Evolutionary conservation across 1,140 invertebrate genomes (phyloP).

Genomic region (Ips nitidus): DNA sequence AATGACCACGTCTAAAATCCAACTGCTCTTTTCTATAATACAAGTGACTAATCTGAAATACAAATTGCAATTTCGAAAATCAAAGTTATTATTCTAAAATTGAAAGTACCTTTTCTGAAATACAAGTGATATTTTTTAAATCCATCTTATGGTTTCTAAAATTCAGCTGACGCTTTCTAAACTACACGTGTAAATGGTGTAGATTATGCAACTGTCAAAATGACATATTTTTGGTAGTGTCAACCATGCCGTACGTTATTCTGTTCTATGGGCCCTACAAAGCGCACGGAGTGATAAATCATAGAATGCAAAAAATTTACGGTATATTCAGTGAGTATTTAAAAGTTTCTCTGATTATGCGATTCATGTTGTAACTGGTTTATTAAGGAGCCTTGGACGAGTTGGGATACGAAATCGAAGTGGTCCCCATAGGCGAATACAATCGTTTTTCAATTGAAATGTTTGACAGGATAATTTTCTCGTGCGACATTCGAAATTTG

Average conservation of each 20-base stretch:
- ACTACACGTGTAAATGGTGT: too few relatives aligned
- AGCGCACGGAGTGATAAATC: slow-evolving; percentile 36
- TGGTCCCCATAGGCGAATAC: slow-evolving; percentile 30
- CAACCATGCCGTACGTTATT: not conserved
- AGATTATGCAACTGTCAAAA: too few relatives aligned
- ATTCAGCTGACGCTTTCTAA: too few relatives aligned
- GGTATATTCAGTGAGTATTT: slow-evolving; percentile 32
- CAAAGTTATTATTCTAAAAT: too few relatives aligned
- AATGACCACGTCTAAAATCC: too few relatives aligned
- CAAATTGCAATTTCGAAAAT: too few relatives aligned
- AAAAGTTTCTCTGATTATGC: not conserved
- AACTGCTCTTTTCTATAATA: too few relatives aligned
- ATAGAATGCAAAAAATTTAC: slow-evolving; percentile 37
- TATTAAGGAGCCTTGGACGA: slow-evolving; percentile 3
- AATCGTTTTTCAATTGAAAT: slow-evolving; percentile 42
- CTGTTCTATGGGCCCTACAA: slow-evolving; percentile 39
- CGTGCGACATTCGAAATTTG: slow-evolving; percentile 41
- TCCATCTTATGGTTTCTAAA: too few relatives aligned
- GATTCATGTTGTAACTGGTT: not conserved
- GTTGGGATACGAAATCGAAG: slow-evolving; percentile 33
- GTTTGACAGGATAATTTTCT: slow-evolving; percentile 35
- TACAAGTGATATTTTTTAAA: too few relatives aligned
- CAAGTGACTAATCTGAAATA: too few relatives aligned
- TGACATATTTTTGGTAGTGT: too few relatives aligned
- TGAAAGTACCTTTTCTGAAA: too few relatives aligned